Conservation (phyloP, 2,797 vertebrate genomes). For the Loris lydekkerianus region DNA sequence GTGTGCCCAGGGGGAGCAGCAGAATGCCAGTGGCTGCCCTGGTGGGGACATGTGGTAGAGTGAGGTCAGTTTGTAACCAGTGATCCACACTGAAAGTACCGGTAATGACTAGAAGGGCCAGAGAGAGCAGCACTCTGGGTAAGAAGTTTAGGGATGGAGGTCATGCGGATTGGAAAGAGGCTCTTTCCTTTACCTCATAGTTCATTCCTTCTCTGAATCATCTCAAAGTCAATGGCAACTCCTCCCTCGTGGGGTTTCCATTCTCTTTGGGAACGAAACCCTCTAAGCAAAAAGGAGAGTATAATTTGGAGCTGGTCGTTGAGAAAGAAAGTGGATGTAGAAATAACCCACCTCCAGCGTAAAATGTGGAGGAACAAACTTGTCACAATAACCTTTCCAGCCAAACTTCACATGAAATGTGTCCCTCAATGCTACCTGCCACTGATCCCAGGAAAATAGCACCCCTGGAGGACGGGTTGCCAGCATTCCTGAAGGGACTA, state of each 20-base stretch:
- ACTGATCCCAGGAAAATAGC: neutral
- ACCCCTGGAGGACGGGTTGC: too few species aligned
- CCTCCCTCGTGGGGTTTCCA: neutral
- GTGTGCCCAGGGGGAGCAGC: neutral
- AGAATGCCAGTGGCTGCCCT: too few species aligned
- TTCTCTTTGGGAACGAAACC: constrained; percentile 31
- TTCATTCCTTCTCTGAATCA: neutral
- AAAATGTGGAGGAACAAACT: neutral
- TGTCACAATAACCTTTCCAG: neutral
- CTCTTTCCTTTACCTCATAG: neutral
- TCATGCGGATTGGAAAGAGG: neutral
- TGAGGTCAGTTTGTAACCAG: neutral
- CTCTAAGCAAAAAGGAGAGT: neutral
- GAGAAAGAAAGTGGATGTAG: constrained; percentile 4
- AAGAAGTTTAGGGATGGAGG: neutral
- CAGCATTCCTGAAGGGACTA: neutral
- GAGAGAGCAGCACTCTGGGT: neutral
- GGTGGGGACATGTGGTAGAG: neutral
- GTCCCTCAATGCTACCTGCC: neutral
- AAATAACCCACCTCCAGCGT: neutral
- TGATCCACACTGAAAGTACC: neutral
- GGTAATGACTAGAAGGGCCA: neutral
- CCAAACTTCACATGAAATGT: neutral
- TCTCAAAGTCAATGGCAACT: neutral
- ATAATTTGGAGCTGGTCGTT: neutral